Base-by-base conservation (phyloP, 53 echinoderm and acorn worm species). In the Mesocentrotus franciscanus region DNA sequence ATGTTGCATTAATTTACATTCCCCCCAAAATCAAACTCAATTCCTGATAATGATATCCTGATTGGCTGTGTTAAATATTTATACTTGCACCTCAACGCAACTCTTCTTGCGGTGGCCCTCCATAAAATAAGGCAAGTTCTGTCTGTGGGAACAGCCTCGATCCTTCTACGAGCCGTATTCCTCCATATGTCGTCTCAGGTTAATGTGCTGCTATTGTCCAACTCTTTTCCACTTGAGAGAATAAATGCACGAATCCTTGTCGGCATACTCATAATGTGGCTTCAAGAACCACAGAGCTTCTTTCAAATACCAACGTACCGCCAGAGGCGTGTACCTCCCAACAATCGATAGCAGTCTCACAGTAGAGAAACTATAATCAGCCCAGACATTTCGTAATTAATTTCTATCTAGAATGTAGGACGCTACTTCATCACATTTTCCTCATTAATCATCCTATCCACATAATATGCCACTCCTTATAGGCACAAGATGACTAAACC, bases 271-370 rank as follows among this genome's bases (percentile, higher is more conserved):
- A 42, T 81, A 42, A 81, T 39, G 42, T 81, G 81, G 16, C 30
- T 32, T 30, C 30, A 74, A 32, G 30, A 12, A 74, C 32, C 79
- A 9, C 81, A 39, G 11, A 76, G 81, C 81, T 81, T 5, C 2
- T 79, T 15, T 11, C n/a, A 87, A 87, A 87, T 58, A 87, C 13
- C n/a, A 75, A 30, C 3, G 34, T 2, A 87, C 27, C 26, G n/a
- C 56, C 58, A n/a, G 87, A 56, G 56, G 56, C 27, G 0, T n/a
- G 87, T 11, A 14, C 55, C 57, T 58, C 87, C n/a, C 20, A 26
- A 87, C 56, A 58, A 87, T 87, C 58, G 29, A 87, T 87, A 14
- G 58, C 87, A 29, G 87, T 87, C 87, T 87, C 87, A 14, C 58
- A 4, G 27, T 57, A 58, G 58, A 27, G 59, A n/a, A 87, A 87